phyloP scores from a whole-genome alignment of 1,140 invertebrate species.

The Hirudo medicinalis region DNA sequence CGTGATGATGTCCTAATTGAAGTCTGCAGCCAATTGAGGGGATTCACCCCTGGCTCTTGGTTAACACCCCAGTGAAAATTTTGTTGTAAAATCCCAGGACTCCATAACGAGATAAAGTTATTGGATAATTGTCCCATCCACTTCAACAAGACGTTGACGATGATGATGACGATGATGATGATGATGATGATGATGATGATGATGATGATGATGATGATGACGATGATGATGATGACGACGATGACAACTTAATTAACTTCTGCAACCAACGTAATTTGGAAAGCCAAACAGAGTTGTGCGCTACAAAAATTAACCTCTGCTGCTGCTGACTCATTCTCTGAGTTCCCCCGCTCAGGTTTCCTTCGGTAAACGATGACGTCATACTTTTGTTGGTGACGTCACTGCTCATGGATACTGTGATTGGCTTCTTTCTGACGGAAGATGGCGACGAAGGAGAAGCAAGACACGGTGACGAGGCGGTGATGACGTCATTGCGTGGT shows the following conservation, averaged over 20 bases:
- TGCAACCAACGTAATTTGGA: not conserved
- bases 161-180: constrained; percentile 4
- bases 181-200: not conserved
- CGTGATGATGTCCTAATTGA: too few species aligned
- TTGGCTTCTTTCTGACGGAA: not conserved
- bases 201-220: constrained; percentile 10
- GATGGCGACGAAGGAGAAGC: not conserved
- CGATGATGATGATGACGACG: constrained; percentile 5
- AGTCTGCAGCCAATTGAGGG: too few species aligned
- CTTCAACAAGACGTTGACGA: not conserved
- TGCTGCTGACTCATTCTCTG: not conserved
- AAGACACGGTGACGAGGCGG: not conserved
- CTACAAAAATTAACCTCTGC: not conserved
- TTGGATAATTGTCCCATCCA: too few species aligned
- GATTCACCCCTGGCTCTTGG: too few species aligned
- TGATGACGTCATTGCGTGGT: not conserved
- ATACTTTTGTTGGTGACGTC: not conserved
- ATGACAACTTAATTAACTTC: not conserved
- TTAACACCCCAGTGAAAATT: too few species aligned
- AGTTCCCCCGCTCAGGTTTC: not conserved
- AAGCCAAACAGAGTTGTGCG: not conserved
- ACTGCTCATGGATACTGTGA: not conserved
- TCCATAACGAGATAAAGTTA: too few species aligned
- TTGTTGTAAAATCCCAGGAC: too few species aligned
- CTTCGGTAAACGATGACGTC: not conserved